Conservation (phyloP, 2,113 vertebrate genomes). For the Apus apus region DNA sequence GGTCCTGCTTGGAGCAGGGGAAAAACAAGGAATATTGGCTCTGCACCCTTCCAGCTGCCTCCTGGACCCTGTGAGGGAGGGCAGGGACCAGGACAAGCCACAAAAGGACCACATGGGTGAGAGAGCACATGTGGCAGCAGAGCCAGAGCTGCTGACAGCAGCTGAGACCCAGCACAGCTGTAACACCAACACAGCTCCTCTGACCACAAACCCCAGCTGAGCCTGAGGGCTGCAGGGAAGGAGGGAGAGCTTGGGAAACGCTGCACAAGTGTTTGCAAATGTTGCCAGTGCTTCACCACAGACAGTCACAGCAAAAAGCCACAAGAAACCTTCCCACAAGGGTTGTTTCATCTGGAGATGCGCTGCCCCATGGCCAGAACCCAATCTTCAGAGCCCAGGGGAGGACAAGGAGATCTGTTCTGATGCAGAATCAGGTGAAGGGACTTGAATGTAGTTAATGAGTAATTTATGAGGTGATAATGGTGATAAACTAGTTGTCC, state of each 20-base stretch:
- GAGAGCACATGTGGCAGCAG: fast-evolving
- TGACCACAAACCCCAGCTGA: background rate
- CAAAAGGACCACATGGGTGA: background rate
- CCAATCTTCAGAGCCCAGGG: background rate
- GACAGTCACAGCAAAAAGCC: background rate
- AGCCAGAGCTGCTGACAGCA: background rate
- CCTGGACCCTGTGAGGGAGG: background rate
- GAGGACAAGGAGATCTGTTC: background rate
- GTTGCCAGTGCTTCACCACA: background rate
- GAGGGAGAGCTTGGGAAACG: fast-evolving
- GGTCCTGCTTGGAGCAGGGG: background rate
- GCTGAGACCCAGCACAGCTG: background rate
- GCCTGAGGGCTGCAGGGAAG: background rate
- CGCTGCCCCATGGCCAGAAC: background rate
- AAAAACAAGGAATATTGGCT: background rate
- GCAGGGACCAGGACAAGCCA: background rate
- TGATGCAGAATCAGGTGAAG: background rate
- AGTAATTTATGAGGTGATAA: background rate
- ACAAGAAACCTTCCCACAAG: fast-evolving
- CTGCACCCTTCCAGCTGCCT: background rate
- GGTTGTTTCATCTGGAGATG: background rate
- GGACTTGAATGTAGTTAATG: background rate
- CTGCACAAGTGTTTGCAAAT: background rate
- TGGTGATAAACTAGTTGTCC: background rate
- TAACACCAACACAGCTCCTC: background rate